phyloP scores from a whole-genome alignment of 2,797 vertebrate species.

The Oceanodroma leucorhoa region DNA sequence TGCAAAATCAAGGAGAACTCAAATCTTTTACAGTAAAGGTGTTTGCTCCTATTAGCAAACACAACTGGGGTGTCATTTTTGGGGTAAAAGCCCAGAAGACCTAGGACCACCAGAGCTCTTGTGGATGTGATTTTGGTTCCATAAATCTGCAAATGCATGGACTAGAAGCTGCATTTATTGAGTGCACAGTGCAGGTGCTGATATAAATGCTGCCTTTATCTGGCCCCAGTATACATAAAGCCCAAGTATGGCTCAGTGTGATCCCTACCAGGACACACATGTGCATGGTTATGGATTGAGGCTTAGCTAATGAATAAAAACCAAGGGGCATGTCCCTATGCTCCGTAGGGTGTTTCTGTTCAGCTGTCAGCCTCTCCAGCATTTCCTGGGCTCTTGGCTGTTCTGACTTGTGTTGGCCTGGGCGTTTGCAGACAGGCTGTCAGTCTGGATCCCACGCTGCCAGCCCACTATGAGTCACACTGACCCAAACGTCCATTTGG shows the following conservation, averaged over 20 bases:
- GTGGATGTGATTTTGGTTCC: not conserved
- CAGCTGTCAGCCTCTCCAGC: not conserved
- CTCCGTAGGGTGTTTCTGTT: not conserved
- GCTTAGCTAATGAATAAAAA: not conserved
- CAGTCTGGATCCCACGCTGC: not conserved
- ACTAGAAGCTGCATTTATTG: not conserved
- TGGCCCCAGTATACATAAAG: not conserved
- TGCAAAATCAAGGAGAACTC: not conserved
- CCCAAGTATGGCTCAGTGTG: not conserved
- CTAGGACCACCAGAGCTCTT: not conserved
- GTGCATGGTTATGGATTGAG: not conserved
- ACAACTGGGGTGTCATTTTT: not conserved
- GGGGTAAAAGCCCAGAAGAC: not conserved
- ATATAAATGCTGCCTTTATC: not conserved
- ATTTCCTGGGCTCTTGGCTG: not conserved
- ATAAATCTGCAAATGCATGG: not conserved
- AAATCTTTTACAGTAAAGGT: not conserved
- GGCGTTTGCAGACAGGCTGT: not conserved
- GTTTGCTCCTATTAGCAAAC: not conserved
- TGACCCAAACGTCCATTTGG: not conserved
- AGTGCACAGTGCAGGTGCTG: not conserved
- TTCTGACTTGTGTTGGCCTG: not conserved
- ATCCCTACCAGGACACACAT: not conserved
- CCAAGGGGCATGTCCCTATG: accelerated
- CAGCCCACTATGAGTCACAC: not conserved